These are phyloP conservation scores for Amphimallon solstitiale DNA, from an alignment of 2,888 invertebrate species.

Conservation along the genomic window DNA sequence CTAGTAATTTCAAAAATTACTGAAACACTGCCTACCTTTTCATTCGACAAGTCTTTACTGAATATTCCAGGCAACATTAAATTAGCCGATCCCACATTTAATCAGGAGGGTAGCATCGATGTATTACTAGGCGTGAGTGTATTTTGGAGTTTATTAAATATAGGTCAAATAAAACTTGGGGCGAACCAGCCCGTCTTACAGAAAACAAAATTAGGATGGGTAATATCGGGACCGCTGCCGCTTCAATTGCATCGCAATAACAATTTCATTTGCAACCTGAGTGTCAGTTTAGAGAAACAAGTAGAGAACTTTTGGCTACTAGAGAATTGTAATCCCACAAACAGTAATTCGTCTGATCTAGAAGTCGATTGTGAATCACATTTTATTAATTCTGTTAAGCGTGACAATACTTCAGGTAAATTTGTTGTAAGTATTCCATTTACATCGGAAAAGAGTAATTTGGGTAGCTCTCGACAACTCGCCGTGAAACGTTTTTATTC, in stretches of 20 bases:
- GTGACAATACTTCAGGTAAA: conserved; percentile 4
- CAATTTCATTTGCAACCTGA: not conserved
- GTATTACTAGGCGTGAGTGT: conserved; percentile 19
- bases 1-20: conserved; percentile 19
- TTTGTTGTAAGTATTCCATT: conserved; percentile 16
- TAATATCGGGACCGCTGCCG: conserved; percentile 10
- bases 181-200: not conserved
- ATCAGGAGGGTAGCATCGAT: conserved; percentile 17
- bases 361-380: conserved; percentile 20
- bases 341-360: not conserved
- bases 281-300: not conserved
- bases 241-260: not conserved
- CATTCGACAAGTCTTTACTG: not conserved
- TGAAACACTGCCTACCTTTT: conserved; percentile 6
- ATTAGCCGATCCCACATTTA: conserved; percentile 22
- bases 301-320: conserved; percentile 29
- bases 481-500: no score
- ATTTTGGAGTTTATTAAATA: conserved; percentile 10
- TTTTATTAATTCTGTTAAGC: conserved; percentile 1
- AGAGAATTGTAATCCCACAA: conserved; percentile 6
- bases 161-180: conserved; percentile 18
- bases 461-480: no score
- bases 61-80: conserved; percentile 9
- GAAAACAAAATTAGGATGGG: conserved; percentile 20
- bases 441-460: not conserved